Percentiles rank a stretch among this genome's conserved stretches.
phyloP scores from a whole-genome alignment of 2,888 invertebrate genomes.

The Lapara coniferarum region DNA sequence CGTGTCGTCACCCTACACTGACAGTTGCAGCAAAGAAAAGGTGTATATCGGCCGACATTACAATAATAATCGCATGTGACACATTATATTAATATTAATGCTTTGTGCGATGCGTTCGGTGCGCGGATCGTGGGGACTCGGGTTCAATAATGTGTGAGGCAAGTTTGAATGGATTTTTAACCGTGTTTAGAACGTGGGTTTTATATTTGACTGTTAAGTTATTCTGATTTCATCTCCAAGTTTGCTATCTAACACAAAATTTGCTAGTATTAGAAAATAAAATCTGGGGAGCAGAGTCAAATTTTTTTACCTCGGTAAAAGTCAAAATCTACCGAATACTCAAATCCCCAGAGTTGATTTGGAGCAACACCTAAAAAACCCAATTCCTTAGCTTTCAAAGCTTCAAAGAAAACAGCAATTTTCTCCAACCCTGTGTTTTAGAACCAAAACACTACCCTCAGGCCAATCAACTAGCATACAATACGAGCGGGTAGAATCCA shows the following conservation, averaged over 20 bases:
- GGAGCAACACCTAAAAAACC: neutral
- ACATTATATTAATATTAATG: conserved; percentile 42
- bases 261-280: too few species aligned
- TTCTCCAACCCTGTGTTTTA: neutral
- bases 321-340: too few species aligned
- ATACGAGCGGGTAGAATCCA: conserved; percentile 3
- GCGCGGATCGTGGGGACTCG: neutral
- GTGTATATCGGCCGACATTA: conserved; percentile 38
- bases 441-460: neutral
- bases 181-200: neutral
- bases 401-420: neutral
- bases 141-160: neutral
- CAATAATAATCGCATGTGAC: conserved; percentile 61
- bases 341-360: too few species aligned
- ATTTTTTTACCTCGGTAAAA: too few species aligned
- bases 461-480: conserved; percentile 4
- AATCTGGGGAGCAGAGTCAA: too few species aligned
- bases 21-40: conserved; percentile 39
- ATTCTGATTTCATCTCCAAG: too few species aligned
- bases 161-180: neutral
- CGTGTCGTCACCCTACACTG: conserved; percentile 35
- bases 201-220: neutral
- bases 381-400: too few species aligned
- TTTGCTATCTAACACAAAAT: too few species aligned
- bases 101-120: conserved; percentile 7